Percentiles rank a stretch among this genome's conserved stretches.
Conservation (phyloP, 2,888 invertebrate genomes). For the Clunio marinus region DNA sequence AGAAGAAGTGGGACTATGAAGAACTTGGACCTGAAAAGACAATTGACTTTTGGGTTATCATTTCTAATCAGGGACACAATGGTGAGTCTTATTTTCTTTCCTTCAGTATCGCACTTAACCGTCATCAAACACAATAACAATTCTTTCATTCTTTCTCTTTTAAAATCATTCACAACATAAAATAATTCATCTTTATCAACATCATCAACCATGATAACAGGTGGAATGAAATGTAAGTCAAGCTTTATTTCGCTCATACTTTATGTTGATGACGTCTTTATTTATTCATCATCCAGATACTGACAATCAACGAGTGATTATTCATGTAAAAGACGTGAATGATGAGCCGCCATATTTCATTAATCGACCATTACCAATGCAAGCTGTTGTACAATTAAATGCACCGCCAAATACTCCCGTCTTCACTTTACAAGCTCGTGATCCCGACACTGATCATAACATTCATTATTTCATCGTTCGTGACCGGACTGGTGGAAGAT, state of each 20-base stretch:
- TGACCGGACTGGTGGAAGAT: conserved; percentile 75
- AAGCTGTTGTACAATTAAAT: conserved; percentile 93
- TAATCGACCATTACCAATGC: conserved; percentile 95
- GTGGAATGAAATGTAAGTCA: conserved; percentile 39
- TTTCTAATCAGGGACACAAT: conserved; percentile 83
- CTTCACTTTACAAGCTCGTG: conserved; percentile 93
- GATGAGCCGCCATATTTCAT: conserved; percentile 95
- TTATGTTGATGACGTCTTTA: not conserved
- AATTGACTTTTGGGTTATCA: conserved; percentile 94
- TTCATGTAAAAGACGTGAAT: conserved; percentile 92
- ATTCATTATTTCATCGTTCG: conserved; percentile 94
- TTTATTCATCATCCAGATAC: conserved; percentile 65
- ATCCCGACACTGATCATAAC: conserved; percentile 94
- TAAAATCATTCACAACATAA: not conserved
- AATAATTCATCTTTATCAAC: conserved; percentile 4
- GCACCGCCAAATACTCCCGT: conserved; percentile 94
- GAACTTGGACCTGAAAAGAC: conserved; percentile 91
- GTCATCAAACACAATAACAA: no score
- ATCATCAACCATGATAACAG: not conserved
- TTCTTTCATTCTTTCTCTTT: not conserved
- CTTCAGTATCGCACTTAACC: no score
- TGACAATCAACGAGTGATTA: conserved; percentile 91
- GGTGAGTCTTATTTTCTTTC: conserved; percentile 70
- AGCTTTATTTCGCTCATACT: no score
- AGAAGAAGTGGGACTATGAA: conserved; percentile 96